Evolutionary conservation across 2,797 vertebrate species (phyloP).

Genomic region (Paramormyrops hopkinsi): DNA sequence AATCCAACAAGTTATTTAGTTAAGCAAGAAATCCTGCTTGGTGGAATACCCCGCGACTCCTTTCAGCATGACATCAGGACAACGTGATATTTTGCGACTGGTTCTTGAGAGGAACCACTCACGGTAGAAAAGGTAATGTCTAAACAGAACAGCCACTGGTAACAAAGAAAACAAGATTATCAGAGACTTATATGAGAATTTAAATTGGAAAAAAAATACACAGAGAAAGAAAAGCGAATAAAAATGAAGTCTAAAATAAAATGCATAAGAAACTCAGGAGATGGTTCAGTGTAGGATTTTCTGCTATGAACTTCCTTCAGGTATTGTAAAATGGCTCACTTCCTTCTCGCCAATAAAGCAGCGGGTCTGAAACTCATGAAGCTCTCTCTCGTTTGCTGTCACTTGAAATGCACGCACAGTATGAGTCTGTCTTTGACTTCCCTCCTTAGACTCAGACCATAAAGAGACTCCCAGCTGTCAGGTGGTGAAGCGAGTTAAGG

Average conservation of each 20-base stretch:
- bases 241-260: neutral
- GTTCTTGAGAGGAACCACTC: neutral
- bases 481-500: neutral
- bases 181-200: neutral
- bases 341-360: neutral
- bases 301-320: neutral
- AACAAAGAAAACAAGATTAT: neutral
- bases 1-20: neutral
- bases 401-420: neutral
- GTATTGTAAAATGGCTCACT: neutral
- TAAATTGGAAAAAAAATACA: neutral
- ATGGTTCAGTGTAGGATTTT: neutral
- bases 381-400: neutral
- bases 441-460: neutral
- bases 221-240: neutral
- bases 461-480: slow-evolving; percentile 5
- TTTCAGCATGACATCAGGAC: neutral
- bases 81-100: neutral
- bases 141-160: neutral
- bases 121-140: neutral
- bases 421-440: slow-evolving; percentile 3
- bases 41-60: neutral
- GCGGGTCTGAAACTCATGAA: neutral
- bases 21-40: neutral
- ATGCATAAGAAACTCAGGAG: neutral